Base-by-base conservation (phyloP, 2,888 invertebrate species). In the Apomyelois bistriatella region DNA sequence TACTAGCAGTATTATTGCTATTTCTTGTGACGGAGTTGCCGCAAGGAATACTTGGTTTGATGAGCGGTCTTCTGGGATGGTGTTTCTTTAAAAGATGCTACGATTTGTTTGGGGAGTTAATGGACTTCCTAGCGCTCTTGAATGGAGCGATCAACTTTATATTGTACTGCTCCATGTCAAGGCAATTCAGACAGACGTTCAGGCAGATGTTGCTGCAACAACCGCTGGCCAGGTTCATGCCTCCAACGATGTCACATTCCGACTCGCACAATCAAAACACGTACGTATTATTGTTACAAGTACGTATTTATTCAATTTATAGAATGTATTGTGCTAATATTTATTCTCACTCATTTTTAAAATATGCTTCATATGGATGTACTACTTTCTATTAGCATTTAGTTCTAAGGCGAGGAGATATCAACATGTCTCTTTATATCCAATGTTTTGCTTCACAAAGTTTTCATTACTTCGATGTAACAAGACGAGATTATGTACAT, bases 121-220 rank as follows among this genome's bases (percentile, higher is more conserved):
- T 98, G 94, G 98, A 98, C 83, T 94, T 97, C 56, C 82, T 98
- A 71, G 98, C 98, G 0, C 91, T 98, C 54, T 87, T 97, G 65
- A 98, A 98, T 81, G 97, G 97, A 7, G 96, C 97, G 0, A 95
- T 98, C 55, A 98, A 98, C 82, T 98, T 98, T 74, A 95, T 98
- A 52, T 91, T 98, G 41, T 98, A 98, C 79, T 98, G 98, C 72
- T 92, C 96, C 51, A 98, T 98, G 98, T 97, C 97, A 58, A 93
- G 96, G 58, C 98, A 98, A 91, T 98, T 98, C 80, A 92, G 98
- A 12, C 93, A 93, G 63, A 95, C 95, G 1, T 96, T 95, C 75
- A 91, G 93, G 9, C 92, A 93, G 70, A 82, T 96, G 66, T 94
- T 97, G 72, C 91, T 93, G 58, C 93, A 93, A n/a, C 92, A 91